Evolutionary conservation across 1,140 invertebrate species (phyloP), one percentile per base, ranked within the genome.

Genomic region (Anoplophora glabripennis): DNA sequence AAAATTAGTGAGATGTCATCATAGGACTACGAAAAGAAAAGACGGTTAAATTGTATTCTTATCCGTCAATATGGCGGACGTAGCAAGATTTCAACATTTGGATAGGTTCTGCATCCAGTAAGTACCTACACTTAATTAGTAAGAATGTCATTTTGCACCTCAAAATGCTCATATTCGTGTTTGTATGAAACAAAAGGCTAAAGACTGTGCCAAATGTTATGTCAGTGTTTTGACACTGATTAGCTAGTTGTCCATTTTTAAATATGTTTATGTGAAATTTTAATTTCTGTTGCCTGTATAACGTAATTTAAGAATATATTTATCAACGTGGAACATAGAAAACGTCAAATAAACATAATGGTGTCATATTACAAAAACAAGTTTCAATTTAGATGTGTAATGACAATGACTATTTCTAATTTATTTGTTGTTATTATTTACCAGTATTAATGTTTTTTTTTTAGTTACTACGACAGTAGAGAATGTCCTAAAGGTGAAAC

Each of bases 401-500:
- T n/a, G n/a, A n/a, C n/a, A n/a, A n/a, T n/a, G n/a, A n/a, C n/a
- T n/a, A n/a, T n/a, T n/a, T n/a, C n/a, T n/a, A n/a, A n/a, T n/a
- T n/a, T n/a, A n/a, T n/a, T n/a, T 14, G 9, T 35, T 4, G 34
- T 11, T 51, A n/a, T 9, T 12, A 35, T 53, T 49, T 4, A 49
- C 7, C 10, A 7, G n/a, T 15, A 1, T 53, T 42, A n/a, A n/a
- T n/a, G n/a, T 12, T 53, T 18, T 21, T 47, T 15, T 59, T 63
- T 36, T 56, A 63, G 61, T 15, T 63, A 51, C 38, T 63, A 56
- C 35, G 52, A 63, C 18, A 37, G 7, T 17, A 48, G 35, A 33
- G 15, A 14, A 21, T 64, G 62, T 41, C 46, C 57, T 15, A 40
- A 57, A 38, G 46, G 35, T 37, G 14, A 42, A 12, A 14, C 35